Evolutionary conservation across 2,888 invertebrate species (phyloP).

Genomic region (Erebia aethiops): DNA sequence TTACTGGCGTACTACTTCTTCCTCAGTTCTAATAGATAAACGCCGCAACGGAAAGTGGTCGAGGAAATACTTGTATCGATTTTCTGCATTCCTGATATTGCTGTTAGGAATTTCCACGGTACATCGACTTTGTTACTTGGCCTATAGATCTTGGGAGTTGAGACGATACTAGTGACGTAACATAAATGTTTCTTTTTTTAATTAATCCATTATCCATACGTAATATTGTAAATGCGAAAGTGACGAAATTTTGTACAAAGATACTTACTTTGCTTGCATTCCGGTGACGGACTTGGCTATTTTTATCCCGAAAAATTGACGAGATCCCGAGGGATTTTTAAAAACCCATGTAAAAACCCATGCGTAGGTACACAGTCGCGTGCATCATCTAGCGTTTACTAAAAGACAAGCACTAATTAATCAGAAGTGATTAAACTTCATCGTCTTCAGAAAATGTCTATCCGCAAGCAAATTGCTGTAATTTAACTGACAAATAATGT

Average conservation of each 20-base stretch:
- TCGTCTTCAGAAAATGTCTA: slow-evolving; percentile 9
- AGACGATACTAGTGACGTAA: neutral
- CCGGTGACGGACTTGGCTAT: no score
- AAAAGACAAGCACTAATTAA: slow-evolving; percentile 11
- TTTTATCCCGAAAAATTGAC: no score
- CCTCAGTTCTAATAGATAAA: neutral
- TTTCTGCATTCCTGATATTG: slow-evolving; percentile 11
- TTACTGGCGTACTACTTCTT: neutral
- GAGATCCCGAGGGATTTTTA: no score
- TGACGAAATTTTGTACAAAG: no score
- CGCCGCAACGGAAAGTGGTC: slow-evolving; percentile 14
- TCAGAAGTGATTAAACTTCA: slow-evolving; percentile 25
- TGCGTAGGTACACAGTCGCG: no score
- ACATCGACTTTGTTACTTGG: slow-evolving; percentile 5
- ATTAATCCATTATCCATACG: no score
- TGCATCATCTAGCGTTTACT: neutral
- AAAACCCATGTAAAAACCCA: no score
- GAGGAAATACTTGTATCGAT: slow-evolving; percentile 8
- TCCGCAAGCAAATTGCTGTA: slow-evolving; percentile 25
- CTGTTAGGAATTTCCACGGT: neutral
- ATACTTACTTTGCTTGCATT: no score
- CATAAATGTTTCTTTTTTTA: neutral
- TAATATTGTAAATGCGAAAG: neutral
- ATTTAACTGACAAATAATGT: slow-evolving; percentile 31
- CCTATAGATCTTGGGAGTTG: neutral